Evolutionary conservation across 1,140 invertebrate genomes (phyloP).

Genomic region (Drosophila ficusphila): DNA sequence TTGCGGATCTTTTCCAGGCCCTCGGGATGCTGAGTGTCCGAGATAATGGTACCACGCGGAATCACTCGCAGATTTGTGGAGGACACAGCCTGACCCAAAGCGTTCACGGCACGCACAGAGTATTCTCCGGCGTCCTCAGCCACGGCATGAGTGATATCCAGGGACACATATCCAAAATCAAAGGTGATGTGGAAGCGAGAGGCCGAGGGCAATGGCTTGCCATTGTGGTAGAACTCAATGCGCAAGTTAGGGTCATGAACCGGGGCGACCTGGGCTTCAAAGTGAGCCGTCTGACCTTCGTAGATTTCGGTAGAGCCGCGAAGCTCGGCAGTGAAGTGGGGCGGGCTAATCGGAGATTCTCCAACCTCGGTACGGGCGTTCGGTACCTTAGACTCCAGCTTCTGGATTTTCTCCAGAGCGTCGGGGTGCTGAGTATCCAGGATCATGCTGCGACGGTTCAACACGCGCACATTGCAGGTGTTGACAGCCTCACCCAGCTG

Average conservation of each 20-base stretch:
- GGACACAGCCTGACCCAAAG: slow-evolving; percentile 93
- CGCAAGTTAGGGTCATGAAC: slow-evolving; percentile 95
- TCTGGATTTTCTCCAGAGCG: slow-evolving; percentile 95
- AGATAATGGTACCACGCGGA: slow-evolving; percentile 94
- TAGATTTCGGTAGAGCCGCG: slow-evolving; percentile 92
- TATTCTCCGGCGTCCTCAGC: slow-evolving; percentile 98
- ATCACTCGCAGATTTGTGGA: slow-evolving; percentile 92
- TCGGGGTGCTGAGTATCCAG: slow-evolving; percentile 96
- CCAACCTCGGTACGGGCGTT: slow-evolving; percentile 91
- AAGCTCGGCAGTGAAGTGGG: slow-evolving; percentile 92
- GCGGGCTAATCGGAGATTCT: slow-evolving; percentile 90
- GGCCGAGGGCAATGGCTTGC: slow-evolving; percentile 93
- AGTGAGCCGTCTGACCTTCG: slow-evolving; percentile 94
- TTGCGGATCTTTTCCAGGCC: slow-evolving; percentile 97
- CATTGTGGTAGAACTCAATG: slow-evolving; percentile 96
- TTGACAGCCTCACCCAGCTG: slow-evolving; percentile 96
- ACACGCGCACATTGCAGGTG: slow-evolving; percentile 93
- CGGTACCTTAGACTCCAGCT: slow-evolving; percentile 93
- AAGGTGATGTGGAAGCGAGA: slow-evolving; percentile 96
- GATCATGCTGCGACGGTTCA: slow-evolving; percentile 92
- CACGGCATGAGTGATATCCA: slow-evolving; percentile 95
- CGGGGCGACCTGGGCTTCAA: slow-evolving; percentile 96
- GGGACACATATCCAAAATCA: slow-evolving; percentile 97
- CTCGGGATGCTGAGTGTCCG: slow-evolving; percentile 97
- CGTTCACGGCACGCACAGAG: slow-evolving; percentile 94